phyloP scores from a whole-genome alignment of 2,797 vertebrate genomes.

The Benthosema pterotum region DNA sequence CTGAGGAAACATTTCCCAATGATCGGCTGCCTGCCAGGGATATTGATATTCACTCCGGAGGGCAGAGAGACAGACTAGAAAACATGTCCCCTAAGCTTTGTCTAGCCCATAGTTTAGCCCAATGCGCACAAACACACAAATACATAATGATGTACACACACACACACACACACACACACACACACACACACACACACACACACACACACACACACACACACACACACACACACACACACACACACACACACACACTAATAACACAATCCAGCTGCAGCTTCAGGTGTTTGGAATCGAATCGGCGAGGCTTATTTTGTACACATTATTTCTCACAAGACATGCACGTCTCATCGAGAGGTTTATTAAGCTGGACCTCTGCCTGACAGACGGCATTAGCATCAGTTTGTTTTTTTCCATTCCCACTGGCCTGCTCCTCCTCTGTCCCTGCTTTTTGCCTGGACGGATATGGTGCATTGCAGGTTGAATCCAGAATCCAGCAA shows the following conservation, averaged over 20 bases:
- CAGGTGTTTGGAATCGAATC: constrained; percentile 68
- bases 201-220: not conserved
- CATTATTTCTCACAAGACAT: constrained; percentile 53
- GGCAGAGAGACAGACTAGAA: constrained; percentile 41
- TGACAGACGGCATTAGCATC: constrained; percentile 69
- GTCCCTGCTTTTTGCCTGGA: constrained; percentile 47
- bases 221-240: not conserved
- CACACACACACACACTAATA: constrained; percentile 43
- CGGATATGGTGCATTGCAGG: constrained; percentile 74
- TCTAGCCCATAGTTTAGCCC: constrained; percentile 32
- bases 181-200: constrained; percentile 37
- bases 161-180: constrained; percentile 33
- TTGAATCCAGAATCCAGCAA: constrained; percentile 58
- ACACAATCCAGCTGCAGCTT: constrained; percentile 52
- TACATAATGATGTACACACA: not conserved
- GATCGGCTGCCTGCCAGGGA: constrained; percentile 45
- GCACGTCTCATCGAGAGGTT: constrained; percentile 61
- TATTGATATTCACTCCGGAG: constrained; percentile 64
- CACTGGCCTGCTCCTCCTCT: constrained; percentile 37
- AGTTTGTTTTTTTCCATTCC: constrained; percentile 57
- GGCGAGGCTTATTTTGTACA: constrained; percentile 64
- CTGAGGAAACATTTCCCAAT: constrained; percentile 56
- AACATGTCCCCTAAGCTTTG: constrained; percentile 50
- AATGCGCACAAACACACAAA: constrained; percentile 4
- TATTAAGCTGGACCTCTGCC: constrained; percentile 70